A percentile compares a stretch with the other conserved stretches of the same genome.
These are phyloP conservation scores for Coracias cyanogaster DNA, from an alignment of 2,797 vertebrate genomes.

Conservation along the genomic window DNA sequence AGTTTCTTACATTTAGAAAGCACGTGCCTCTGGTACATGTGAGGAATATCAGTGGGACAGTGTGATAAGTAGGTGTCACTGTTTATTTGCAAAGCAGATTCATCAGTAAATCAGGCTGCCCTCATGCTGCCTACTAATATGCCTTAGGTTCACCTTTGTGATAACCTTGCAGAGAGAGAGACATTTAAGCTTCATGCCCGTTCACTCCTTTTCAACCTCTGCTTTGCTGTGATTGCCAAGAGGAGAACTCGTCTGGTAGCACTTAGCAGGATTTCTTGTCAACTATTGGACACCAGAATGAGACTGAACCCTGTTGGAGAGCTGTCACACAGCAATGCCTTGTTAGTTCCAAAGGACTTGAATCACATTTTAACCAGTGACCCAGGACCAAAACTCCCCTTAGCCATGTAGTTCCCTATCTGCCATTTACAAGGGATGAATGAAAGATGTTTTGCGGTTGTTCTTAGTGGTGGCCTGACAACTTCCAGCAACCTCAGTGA, in stretches of 20 bases:
- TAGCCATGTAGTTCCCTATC: not conserved
- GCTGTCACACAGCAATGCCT: not conserved
- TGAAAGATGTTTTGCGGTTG: not conserved
- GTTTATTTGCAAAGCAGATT: not conserved
- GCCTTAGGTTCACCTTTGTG: not conserved
- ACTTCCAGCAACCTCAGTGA: not conserved
- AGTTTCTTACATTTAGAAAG: not conserved
- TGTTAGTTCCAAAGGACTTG: not conserved
- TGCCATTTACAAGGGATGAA: not conserved
- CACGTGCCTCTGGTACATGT: accelerated
- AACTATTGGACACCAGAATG: not conserved
- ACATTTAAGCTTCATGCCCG: not conserved
- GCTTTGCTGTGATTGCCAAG: not conserved
- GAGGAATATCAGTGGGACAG: not conserved
- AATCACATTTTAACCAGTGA: not conserved
- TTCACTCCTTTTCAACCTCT: not conserved
- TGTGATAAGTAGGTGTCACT: not conserved
- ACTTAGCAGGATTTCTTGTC: not conserved
- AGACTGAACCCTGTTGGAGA: not conserved
- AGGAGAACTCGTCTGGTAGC: not conserved
- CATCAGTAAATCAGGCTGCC: not conserved
- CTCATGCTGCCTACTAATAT: not conserved
- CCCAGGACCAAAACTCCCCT: not conserved
- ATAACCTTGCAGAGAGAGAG: not conserved
- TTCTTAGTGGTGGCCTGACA: not conserved